phyloP scores from a whole-genome alignment of 2,888 invertebrate species.

The Napeogenes inachia region DNA sequence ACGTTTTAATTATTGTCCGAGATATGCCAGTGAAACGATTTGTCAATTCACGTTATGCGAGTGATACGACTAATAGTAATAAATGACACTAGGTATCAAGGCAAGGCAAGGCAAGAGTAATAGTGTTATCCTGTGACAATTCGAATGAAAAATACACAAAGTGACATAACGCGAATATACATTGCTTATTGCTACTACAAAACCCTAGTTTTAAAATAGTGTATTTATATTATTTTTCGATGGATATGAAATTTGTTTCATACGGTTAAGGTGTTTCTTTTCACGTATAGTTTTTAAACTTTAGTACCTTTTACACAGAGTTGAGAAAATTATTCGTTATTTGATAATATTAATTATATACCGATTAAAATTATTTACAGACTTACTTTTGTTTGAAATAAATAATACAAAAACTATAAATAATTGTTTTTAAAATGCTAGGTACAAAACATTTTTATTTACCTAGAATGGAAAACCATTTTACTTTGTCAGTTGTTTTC shows the following conservation, averaged over 20 bases:
- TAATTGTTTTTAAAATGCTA: too few species aligned
- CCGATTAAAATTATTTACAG: too few species aligned
- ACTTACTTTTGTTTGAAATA: too few species aligned
- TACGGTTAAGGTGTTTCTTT: not conserved
- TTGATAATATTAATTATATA: too few species aligned
- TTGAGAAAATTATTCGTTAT: too few species aligned
- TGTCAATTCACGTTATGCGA: constrained; percentile 6
- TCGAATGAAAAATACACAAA: not conserved
- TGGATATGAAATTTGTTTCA: not conserved
- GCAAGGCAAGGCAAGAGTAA: not conserved
- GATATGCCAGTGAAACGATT: constrained; percentile 14
- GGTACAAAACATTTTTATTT: too few species aligned
- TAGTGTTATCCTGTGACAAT: not conserved
- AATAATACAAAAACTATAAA: too few species aligned
- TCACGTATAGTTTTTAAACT: not conserved
- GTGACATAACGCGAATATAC: not conserved
- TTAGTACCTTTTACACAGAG: too few species aligned
- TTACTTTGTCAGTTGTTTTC: too few species aligned
- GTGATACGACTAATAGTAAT: not conserved
- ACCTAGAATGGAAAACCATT: too few species aligned
- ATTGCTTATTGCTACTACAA: constrained; percentile 1
- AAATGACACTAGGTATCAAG: not conserved
- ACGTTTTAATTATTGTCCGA: constrained; percentile 15
- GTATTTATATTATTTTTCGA: not conserved
- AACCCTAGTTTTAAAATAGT: not conserved